Evolutionary conservation across 2,888 invertebrate species (phyloP).

Genomic region (Cheiracanthium punctorium): DNA sequence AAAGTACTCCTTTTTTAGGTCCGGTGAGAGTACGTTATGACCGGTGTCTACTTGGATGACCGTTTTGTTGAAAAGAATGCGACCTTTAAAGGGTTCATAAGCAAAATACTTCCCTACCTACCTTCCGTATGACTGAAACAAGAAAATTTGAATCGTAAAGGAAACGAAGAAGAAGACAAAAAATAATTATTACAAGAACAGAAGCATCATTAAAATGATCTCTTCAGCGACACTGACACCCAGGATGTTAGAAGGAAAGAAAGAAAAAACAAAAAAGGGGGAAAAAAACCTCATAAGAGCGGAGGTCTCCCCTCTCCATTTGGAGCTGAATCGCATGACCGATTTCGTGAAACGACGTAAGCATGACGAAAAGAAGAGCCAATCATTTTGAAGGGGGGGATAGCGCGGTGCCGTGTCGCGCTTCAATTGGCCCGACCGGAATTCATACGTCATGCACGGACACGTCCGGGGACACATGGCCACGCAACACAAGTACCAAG

Average conservation of each 20-base stretch:
- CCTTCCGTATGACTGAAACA: too few relatives aligned
- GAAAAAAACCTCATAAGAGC: neutral
- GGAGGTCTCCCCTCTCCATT: slow-evolving; percentile 27
- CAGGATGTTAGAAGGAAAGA: neutral
- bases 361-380: slow-evolving; percentile 5
- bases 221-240: neutral
- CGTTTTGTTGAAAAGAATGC: too few relatives aligned
- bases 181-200: too few relatives aligned
- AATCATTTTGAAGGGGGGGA: slow-evolving; percentile 36
- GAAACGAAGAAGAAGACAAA: too few relatives aligned
- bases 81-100: too few relatives aligned
- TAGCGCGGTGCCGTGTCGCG: slow-evolving; percentile 34
- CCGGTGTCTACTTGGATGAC: too few relatives aligned
- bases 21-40: too few relatives aligned
- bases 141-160: too few relatives aligned
- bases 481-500: too few relatives aligned
- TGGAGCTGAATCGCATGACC: slow-evolving; percentile 46
- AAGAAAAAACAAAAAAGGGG: neutral
- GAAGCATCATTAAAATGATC: too few relatives aligned
- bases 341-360: slow-evolving; percentile 19
- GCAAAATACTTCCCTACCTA: too few relatives aligned
- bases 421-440: slow-evolving; percentile 49
- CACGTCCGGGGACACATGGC: neutral
- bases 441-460: slow-evolving; percentile 63
- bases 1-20: too few relatives aligned